Conservation (phyloP, 2,113 vertebrate species). For the Hydrolagus affinis region DNA sequence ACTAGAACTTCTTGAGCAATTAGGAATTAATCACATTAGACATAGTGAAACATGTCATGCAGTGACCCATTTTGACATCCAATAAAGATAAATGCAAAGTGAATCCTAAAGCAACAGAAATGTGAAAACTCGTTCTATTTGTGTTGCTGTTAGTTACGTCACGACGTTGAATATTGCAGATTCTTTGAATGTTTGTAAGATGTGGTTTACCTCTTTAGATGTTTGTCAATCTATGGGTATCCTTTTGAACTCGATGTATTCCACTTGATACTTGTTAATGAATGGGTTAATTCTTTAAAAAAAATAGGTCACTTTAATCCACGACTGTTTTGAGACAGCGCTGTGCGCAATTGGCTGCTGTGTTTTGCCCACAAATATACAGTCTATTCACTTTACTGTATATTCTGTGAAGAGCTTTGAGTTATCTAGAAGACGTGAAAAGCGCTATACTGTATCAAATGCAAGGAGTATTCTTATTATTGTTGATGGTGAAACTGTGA, state of each 20-base stretch:
- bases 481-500: neutral
- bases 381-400: too few relatives aligned
- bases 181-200: neutral
- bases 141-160: slow-evolving; percentile 15
- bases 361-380: too few relatives aligned
- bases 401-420: too few relatives aligned
- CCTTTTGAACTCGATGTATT: neutral
- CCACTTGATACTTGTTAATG: neutral
- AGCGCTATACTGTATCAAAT: too few relatives aligned
- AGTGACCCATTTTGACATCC: neutral
- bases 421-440: too few relatives aligned
- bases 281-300: neutral
- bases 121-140: neutral
- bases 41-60: neutral
- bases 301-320: too few relatives aligned
- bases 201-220: neutral
- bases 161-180: neutral
- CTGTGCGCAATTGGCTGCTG: too few relatives aligned
- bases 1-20: neutral
- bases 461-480: too few relatives aligned
- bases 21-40: too few relatives aligned
- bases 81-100: neutral
- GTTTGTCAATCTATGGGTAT: neutral
- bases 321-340: too few relatives aligned
- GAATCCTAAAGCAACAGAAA: neutral